Base-by-base conservation (phyloP, 2,797 vertebrate species). In the Clarias laeviceps region DNA sequence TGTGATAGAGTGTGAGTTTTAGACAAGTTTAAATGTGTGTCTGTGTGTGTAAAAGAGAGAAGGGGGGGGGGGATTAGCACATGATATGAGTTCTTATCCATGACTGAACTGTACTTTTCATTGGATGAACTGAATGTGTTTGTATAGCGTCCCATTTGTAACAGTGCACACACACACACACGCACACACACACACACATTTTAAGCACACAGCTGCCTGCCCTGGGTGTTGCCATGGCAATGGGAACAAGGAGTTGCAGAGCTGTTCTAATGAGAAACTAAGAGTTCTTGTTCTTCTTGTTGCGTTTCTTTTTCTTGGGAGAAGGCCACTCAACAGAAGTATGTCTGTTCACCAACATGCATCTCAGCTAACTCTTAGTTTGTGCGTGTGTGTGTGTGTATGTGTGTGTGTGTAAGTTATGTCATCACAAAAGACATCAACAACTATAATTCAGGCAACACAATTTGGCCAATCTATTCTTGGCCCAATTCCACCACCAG, bases 221-320 rank as follows among this genome's bases (percentile, higher is more conserved):
- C 18, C 29, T 5, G 11, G 20, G 57, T 1, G 20, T 78, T 78
- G 82, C 87, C 86, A 88, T 80, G 82, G 88, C 82, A 89, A 87
- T 87, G 22, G 45, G 84, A 86, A 90, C 83, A 87, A 88, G 70
- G 85, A 85, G 45, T 78, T 80, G 32, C 82, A 87, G 82, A 83
- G 66, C 56, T 77, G 86, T 82, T 76, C 76, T 69, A 86, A 86
- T 32, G 15, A 80, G 68, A 74, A 84, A 77, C 84, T 80, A 83
- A 68, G 61, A 70, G 57, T 40, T 40, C n/a, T 79, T 64, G 3
- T 18, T 78, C 56, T 59, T 59, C 17, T 59, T 37, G 7, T 70
- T 61, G 37, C n/a, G 7, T 40, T 37, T 61, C 45, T 37, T 78
- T 59, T 34, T 11, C 24, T 22, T 24, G 57, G 29, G 29, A 24